Percentiles rank a stretch among this genome's conserved stretches.
Conservation (phyloP, 2,888 invertebrate genomes). For the Thelaira solivaga region DNA sequence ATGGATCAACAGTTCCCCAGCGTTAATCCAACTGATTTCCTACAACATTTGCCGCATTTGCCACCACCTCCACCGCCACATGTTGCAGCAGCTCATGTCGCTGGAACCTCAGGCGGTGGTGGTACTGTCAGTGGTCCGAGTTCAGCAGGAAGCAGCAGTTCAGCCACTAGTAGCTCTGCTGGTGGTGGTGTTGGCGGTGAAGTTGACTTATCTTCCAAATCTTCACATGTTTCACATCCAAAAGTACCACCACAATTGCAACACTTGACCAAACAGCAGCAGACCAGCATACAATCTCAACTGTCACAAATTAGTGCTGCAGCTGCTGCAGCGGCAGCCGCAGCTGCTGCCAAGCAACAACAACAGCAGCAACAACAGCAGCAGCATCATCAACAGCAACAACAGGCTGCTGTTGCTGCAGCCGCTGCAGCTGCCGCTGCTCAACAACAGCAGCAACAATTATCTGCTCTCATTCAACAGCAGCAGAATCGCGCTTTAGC, state of each 20-base stretch:
- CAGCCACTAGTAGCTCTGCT: conserved; percentile 54
- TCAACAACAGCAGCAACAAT: conserved; percentile 80
- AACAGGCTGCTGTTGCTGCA: conserved; percentile 65
- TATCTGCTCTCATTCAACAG: conserved; percentile 81
- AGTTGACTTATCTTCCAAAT: conserved; percentile 72
- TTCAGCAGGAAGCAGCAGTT: conserved; percentile 63
- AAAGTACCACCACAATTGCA: conserved; percentile 71
- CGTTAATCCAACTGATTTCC: conserved; percentile 82
- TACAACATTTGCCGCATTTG: conserved; percentile 80
- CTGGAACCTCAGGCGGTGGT: conserved; percentile 61
- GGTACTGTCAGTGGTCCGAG: conserved; percentile 55
- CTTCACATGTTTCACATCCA: conserved; percentile 65
- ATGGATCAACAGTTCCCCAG: conserved; percentile 76
- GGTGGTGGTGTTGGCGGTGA: conserved; percentile 68
- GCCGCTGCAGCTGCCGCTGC: conserved; percentile 74
- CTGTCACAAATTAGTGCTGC: conserved; percentile 71
- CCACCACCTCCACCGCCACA: conserved; percentile 69
- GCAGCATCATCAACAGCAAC: conserved; percentile 73
- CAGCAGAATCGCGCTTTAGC: conserved; percentile 82
- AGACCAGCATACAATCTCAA: conserved; percentile 73
- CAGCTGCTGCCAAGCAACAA: conserved; percentile 71
- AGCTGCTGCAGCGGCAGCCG: conserved; percentile 67
- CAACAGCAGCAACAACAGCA: conserved; percentile 74
- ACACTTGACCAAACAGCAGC: conserved; percentile 75
- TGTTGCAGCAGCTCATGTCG: conserved; percentile 70